Base-by-base conservation (phyloP, 2,113 vertebrate species). In the Ctenomys sociabilis region DNA sequence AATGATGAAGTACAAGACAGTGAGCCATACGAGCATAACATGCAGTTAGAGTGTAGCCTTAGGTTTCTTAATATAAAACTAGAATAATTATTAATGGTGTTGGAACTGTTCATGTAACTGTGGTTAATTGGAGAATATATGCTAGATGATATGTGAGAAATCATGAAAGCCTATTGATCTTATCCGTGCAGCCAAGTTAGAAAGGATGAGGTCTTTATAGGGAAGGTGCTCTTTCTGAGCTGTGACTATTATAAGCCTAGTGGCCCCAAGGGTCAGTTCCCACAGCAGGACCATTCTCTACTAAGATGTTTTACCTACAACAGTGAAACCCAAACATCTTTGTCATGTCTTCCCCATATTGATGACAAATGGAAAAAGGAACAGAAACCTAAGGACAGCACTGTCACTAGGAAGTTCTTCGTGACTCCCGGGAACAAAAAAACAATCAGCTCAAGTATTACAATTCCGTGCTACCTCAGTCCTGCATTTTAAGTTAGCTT, bases 401-500 rank as follows among this genome's bases (percentile, higher is more conserved):
- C 80, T 85, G 32, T 68, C 45, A 13, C 16, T 75, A 17, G 24
- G 5, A 83, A 43, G 21, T 22, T 82, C 59, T 93, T 45, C 54
- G 57, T 77, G 37, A 90, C 21, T 37, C 37, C 37, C 90, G 43
- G n/a, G 96, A 88, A 83, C 68, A 90, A 77, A 89, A 81, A 91
- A 89, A 40, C 19, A 43, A 43, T 90, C 57, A 75, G 66, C 49
- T 95, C 86, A 81, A 66, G 78, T 73, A 26, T 40, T 49, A 13
- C 70, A 89, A 84, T 72, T 90, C 45, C 80, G 0, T 40, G 21
- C 66, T 72, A 32, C 81, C 94, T 85, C 75, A 43, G 81, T 80
- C 24, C 35, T 91, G 30, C 32, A 59, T 91, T 95, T 88, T 66
- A 82, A 94, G 40, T 68, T 81, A 91, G 49, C 35, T 82, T 94